Evolutionary conservation across 2,797 vertebrate species (phyloP).

Genomic region (Siniperca undulata): DNA sequence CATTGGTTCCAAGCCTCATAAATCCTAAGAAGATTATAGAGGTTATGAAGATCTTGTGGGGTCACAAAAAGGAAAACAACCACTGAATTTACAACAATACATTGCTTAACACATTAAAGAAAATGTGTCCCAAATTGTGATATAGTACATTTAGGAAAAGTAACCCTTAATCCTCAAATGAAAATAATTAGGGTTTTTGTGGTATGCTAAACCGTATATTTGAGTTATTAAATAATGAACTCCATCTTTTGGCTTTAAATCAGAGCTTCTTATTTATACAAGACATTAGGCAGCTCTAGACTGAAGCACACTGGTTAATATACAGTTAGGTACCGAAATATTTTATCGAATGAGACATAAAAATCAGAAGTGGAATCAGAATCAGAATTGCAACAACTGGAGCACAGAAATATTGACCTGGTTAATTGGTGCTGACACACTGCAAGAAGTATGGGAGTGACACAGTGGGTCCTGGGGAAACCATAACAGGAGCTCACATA

Average conservation of each 20-base stretch:
- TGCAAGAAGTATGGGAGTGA: constrained; percentile 63
- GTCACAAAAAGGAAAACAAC: constrained; percentile 63
- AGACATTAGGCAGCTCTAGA: neutral
- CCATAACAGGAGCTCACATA: constrained; percentile 55
- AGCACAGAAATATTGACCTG: constrained; percentile 73
- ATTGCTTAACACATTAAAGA: constrained; percentile 21
- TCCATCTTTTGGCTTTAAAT: constrained; percentile 5
- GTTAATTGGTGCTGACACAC: constrained; percentile 74
- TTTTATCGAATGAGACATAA: neutral
- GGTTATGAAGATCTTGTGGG: constrained; percentile 62
- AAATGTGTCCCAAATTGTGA: neutral
- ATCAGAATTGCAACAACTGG: constrained; percentile 59
- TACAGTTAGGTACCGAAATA: neutral
- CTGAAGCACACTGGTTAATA: constrained; percentile 1
- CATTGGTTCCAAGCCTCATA: constrained; percentile 61
- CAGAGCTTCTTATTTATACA: neutral
- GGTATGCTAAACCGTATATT: neutral
- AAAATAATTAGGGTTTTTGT: neutral
- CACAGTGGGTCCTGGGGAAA: constrained; percentile 47
- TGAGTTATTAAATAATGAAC: neutral
- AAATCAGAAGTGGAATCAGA: constrained; percentile 33
- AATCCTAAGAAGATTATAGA: constrained; percentile 68
- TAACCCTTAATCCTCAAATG: neutral
- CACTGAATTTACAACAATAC: constrained; percentile 36
- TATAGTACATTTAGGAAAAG: constrained; percentile 14